Percentiles rank a stretch among this genome's conserved stretches.
Conservation (phyloP, 1,140 invertebrate genomes). For the Hyles vespertilio region DNA sequence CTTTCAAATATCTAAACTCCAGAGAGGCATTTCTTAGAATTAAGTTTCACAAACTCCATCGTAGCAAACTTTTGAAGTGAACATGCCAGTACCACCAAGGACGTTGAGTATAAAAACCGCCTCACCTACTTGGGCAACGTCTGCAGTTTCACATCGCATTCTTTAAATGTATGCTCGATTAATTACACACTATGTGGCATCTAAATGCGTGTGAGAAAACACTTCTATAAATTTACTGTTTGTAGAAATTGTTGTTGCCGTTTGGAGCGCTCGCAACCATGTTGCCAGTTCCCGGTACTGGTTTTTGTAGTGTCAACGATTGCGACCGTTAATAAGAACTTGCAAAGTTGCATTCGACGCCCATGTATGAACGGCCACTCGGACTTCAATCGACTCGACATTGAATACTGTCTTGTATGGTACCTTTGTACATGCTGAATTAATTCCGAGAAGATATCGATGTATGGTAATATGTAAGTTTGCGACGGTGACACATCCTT, state of each 20-base stretch:
- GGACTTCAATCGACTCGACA: slow-evolving; percentile 1
- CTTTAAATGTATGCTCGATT: slow-evolving; percentile 4
- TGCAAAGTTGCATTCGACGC: slow-evolving; percentile 20
- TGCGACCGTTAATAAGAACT: slow-evolving; percentile 24
- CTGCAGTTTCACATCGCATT: not conserved
- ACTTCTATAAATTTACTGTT: slow-evolving; percentile 7
- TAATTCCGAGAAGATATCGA: too few relatives aligned
- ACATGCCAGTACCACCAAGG: too few relatives aligned
- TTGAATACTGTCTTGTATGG: too few relatives aligned
- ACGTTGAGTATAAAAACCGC: too few relatives aligned
- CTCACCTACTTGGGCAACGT: too few relatives aligned
- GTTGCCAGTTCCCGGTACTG: slow-evolving; percentile 9
- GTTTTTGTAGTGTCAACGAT: slow-evolving; percentile 20
- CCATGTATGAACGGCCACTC: slow-evolving; percentile 3
- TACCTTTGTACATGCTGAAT: too few relatives aligned
- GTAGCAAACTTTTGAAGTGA: too few relatives aligned
- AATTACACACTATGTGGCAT: slow-evolving; percentile 2
- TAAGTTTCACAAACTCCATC: too few relatives aligned
- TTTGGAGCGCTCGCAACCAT: slow-evolving; percentile 12
- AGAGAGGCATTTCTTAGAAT: too few relatives aligned
- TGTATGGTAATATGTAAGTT: too few relatives aligned
- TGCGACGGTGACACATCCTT: too few relatives aligned
- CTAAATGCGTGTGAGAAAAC: slow-evolving; percentile 2
- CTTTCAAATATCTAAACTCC: too few relatives aligned
- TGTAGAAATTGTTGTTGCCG: slow-evolving; percentile 16